phyloP scores from a whole-genome alignment of 2,113 vertebrate genomes.

The Guaruba guarouba region DNA sequence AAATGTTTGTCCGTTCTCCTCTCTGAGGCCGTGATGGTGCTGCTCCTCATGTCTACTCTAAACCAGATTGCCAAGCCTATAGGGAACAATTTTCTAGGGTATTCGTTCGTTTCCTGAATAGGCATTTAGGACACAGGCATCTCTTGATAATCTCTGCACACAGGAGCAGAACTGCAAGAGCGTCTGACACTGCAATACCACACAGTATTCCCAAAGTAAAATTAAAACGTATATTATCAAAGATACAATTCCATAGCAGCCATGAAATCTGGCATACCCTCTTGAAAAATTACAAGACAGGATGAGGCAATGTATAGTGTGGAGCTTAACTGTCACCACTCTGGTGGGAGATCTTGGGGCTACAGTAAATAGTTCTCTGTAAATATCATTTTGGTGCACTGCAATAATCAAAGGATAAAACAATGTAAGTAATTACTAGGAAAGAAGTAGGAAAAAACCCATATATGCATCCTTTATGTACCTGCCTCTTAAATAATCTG shows the following conservation, averaged over 20 bases:
- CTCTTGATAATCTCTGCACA: neutral
- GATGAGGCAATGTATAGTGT: fast-evolving
- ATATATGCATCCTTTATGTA: neutral
- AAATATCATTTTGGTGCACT: neutral
- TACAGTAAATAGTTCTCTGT: neutral
- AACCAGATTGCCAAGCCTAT: neutral
- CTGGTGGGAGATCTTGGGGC: neutral
- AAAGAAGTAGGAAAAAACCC: neutral
- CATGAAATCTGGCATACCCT: neutral
- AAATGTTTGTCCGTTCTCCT: fast-evolving
- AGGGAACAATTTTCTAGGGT: constrained; percentile 9
- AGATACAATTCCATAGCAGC: neutral
- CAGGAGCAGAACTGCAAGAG: neutral
- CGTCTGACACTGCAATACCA: neutral
- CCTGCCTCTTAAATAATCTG: neutral
- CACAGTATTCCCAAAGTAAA: neutral
- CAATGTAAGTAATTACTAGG: neutral
- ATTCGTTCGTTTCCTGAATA: constrained; percentile 5
- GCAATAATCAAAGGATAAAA: neutral
- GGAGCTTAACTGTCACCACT: neutral
- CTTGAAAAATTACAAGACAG: neutral
- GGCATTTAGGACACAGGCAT: neutral
- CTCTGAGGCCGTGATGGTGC: fast-evolving
- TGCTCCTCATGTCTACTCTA: neutral
- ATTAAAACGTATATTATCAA: neutral